phyloP scores from a whole-genome alignment of 1,140 invertebrate species.

The Pseudachorutes palmiensis region DNA sequence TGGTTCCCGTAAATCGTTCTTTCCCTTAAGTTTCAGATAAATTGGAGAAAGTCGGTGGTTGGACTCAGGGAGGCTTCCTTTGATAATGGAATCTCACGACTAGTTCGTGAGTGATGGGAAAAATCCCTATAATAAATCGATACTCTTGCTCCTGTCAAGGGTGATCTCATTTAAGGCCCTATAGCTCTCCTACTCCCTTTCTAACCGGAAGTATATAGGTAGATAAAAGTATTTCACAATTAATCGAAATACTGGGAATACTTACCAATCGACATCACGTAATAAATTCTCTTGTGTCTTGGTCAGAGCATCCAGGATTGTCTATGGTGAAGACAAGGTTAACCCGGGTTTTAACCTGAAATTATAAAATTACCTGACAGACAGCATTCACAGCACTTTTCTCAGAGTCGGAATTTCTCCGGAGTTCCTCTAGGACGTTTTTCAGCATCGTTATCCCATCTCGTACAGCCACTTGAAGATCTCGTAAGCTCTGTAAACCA shows the following conservation, averaged over 20 bases:
- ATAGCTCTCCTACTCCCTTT: too few relatives aligned
- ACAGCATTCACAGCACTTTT: slow-evolving; percentile 57
- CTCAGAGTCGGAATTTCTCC: slow-evolving; percentile 56
- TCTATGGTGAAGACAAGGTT: too few relatives aligned
- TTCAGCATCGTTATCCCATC: slow-evolving; percentile 58
- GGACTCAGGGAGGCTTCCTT: not conserved
- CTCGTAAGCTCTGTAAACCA: slow-evolving; percentile 52
- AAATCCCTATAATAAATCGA: not conserved
- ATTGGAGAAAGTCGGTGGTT: not conserved
- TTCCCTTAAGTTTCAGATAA: too few relatives aligned
- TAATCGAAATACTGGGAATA: not conserved
- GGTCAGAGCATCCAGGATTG: slow-evolving; percentile 55
- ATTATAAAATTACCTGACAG: too few relatives aligned
- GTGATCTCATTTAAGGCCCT: too few relatives aligned
- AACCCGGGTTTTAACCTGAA: too few relatives aligned
- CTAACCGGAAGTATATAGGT: too few relatives aligned
- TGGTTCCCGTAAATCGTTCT: too few relatives aligned
- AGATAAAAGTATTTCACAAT: not conserved
- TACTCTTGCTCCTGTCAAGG: too few relatives aligned
- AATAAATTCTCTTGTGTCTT: slow-evolving; percentile 57
- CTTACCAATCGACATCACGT: slow-evolving; percentile 54
- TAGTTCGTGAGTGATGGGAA: not conserved
- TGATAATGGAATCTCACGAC: not conserved
- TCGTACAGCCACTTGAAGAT: slow-evolving; percentile 54
- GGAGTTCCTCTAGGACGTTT: slow-evolving; percentile 55